Evolutionary conservation across 2,113 vertebrate species (phyloP), one percentile per base, ranked within the genome.

Genomic region (Grallaria varia): DNA sequence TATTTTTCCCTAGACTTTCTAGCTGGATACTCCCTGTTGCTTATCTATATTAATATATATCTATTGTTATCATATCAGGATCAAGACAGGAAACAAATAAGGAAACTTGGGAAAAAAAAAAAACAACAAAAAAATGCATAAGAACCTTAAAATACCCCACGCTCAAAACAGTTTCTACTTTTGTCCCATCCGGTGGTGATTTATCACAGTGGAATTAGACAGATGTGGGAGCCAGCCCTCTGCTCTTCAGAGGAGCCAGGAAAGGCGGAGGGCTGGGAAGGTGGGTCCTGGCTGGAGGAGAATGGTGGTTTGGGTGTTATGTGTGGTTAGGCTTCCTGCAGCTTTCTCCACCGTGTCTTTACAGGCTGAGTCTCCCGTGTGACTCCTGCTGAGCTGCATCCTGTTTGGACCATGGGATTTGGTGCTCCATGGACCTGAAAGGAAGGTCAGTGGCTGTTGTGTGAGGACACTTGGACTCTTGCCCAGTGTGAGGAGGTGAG

Each of bases 81-180:
- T 44, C 40, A 92, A 95, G 73, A 84, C 95, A 89, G 73, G 77
- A 95, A 93, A 85, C 44, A 91, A 89, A 89, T 47, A 89, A 75
- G 52, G 84, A 90, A 95, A 92, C 49, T 40, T 42, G 27, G 17
- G 17, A 17, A 67, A 25, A 78, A 84, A 58, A 52, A 71, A 5
- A 17, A 30, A 33, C 49, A 69, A 62, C 23, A 66, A 33, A 37
- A 37, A 37, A 27, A 1, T 5, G 16, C 35, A 9, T 50, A 71
- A 80, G 20, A 2, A 3, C 23, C 76, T 86, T 89, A 84, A 95
- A 95, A 94, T 89, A 89, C 28, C 18, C 40, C 6, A 2, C 4
- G 2, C 60, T 84, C 49, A 68, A 56, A 84, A 27, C 44, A 40
- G 23, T 93, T 95, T 81, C 95, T 86, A 64, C 80, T 95, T 96